These are phyloP conservation scores for Bradypodion ventrale DNA, from an alignment of 2,797 vertebrate species.

Conservation along the genomic window DNA sequence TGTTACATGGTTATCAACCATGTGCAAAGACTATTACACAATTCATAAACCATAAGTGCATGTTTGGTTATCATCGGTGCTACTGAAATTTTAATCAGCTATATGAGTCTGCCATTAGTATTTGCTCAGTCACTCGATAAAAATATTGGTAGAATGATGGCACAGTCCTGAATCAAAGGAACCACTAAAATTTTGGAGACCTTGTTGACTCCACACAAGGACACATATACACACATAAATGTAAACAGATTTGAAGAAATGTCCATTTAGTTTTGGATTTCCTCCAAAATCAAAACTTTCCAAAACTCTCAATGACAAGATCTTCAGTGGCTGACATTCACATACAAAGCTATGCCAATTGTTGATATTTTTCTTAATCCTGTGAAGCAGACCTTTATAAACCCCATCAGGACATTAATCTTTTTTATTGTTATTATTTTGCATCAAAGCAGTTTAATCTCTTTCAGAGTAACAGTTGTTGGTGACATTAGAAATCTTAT, in stretches of 20 bases:
- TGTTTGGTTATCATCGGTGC: too few relatives aligned
- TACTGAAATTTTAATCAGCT: too few relatives aligned
- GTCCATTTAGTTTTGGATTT: background rate
- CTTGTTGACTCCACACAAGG: too few relatives aligned
- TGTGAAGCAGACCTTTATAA: constrained; percentile 54
- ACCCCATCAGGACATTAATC: constrained; percentile 40
- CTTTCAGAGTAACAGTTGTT: constrained; percentile 48
- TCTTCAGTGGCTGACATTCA: constrained; percentile 26
- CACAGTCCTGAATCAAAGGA: background rate
- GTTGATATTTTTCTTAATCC: constrained; percentile 46
- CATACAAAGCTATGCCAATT: constrained; percentile 25
- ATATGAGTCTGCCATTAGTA: too few relatives aligned
- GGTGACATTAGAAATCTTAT: constrained; percentile 70
- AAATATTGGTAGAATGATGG: too few relatives aligned
- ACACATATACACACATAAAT: background rate
- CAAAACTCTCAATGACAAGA: constrained; percentile 29
- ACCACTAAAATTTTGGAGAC: background rate
- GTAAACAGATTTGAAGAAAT: constrained; percentile 2
- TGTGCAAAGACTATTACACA: background rate
- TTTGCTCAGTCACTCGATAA: too few relatives aligned
- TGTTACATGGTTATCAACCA: background rate
- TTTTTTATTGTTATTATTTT: constrained; percentile 22
- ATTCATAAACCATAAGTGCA: background rate
- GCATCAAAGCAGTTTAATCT: constrained; percentile 63
- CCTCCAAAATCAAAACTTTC: background rate